Conservation (phyloP, 2,797 vertebrate genomes). For the Thalassophryne amazonica region DNA sequence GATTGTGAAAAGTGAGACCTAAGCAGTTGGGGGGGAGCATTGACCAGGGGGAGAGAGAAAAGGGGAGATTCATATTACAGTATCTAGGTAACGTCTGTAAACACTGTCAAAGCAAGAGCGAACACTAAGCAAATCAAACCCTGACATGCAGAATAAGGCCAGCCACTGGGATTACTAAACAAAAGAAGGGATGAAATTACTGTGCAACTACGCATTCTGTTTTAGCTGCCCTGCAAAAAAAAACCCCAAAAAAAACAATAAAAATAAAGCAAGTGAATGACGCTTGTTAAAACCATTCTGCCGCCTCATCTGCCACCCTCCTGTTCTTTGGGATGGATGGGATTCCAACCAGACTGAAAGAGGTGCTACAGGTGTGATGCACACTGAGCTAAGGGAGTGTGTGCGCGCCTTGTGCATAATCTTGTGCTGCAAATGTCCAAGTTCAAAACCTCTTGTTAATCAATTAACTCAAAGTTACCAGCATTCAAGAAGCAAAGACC, state of each 20-base stretch:
- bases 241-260: too few relatives aligned
- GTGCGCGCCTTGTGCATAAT: slow-evolving; percentile 17
- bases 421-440: background rate
- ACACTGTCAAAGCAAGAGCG: slow-evolving; percentile 61
- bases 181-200: slow-evolving; percentile 26
- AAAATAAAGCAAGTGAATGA: background rate
- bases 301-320: background rate
- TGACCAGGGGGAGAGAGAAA: slow-evolving; percentile 28
- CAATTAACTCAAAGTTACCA: slow-evolving; percentile 23
- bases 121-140: slow-evolving; percentile 27
- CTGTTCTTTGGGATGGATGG: background rate
- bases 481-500: slow-evolving; percentile 9
- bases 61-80: slow-evolving; percentile 37
- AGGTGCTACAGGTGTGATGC: background rate
- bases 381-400: background rate
- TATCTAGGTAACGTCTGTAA: slow-evolving; percentile 68
- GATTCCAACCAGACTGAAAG: background rate
- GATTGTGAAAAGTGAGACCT: slow-evolving; percentile 47
- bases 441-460: slow-evolving; percentile 36
- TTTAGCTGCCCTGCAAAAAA: background rate
- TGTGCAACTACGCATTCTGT: background rate
- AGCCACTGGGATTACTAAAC: slow-evolving; percentile 25
- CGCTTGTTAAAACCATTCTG: slow-evolving; percentile 27
- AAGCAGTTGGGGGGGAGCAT: slow-evolving; percentile 12
- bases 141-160: slow-evolving; percentile 32